phyloP scores from a whole-genome alignment of 2,113 vertebrate species.

The Entomyzon cyanotis region DNA sequence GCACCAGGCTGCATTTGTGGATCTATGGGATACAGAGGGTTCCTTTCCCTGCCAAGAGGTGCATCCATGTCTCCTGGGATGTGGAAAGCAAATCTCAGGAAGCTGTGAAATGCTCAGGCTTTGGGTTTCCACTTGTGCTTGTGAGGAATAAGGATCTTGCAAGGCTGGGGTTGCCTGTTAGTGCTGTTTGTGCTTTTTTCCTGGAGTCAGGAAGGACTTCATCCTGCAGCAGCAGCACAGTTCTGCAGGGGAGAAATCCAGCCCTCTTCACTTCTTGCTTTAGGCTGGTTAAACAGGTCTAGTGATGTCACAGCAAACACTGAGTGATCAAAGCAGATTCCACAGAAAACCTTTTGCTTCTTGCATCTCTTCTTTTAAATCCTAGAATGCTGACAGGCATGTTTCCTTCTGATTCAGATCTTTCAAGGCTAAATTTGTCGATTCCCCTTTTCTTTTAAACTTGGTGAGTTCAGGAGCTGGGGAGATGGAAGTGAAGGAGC shows the following conservation, averaged over 20 bases:
- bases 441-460: not conserved
- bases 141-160: accelerated
- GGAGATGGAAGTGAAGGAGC: not conserved
- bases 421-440: not conserved
- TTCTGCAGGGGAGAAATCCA: not conserved
- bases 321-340: not conserved
- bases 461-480: not conserved
- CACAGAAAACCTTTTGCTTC: not conserved
- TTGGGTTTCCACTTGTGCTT: not conserved
- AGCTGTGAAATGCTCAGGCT: not conserved
- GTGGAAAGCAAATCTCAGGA: not conserved
- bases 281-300: accelerated
- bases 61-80: accelerated
- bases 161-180: accelerated
- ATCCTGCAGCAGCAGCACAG: accelerated
- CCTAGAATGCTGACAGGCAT: accelerated
- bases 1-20: accelerated
- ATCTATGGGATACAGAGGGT: accelerated
- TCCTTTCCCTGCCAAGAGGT: not conserved
- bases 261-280: not conserved
- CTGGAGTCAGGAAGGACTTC: not conserved
- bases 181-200: not conserved
- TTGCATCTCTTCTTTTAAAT: not conserved
- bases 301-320: accelerated
- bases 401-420: not conserved